Evolutionary conservation across 2,888 invertebrate species (phyloP).

Genomic region (Brenthis hecate): DNA sequence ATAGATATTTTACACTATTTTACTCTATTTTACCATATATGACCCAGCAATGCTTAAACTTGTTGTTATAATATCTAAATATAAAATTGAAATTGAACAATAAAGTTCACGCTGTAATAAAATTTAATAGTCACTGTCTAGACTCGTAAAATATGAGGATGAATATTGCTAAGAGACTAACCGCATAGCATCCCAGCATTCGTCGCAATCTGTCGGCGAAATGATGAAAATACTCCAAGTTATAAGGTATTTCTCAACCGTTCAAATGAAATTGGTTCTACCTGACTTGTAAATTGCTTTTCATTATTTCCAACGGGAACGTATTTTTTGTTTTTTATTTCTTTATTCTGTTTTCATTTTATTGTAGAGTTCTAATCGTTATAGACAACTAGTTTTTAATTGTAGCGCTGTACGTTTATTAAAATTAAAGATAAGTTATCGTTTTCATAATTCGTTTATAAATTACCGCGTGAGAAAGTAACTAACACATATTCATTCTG

Average conservation of each 20-base stretch:
- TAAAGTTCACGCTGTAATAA: conserved; percentile 8
- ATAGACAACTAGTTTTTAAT: too few relatives aligned
- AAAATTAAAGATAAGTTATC: too few relatives aligned
- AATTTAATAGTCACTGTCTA: conserved; percentile 35
- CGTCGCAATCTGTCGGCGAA: conserved; percentile 28
- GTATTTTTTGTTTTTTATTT: conserved; percentile 9
- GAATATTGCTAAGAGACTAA: conserved; percentile 28
- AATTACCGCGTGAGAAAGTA: too few relatives aligned
- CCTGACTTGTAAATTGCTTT: conserved; percentile 19
- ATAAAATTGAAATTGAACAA: not conserved
- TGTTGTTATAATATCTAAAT: not conserved
- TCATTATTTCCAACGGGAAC: conserved; percentile 13
- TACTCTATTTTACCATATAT: too few relatives aligned
- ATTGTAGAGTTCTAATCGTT: not conserved
- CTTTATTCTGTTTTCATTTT: not conserved
- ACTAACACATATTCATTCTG: too few relatives aligned
- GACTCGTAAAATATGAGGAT: conserved; percentile 36
- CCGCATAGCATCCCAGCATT: conserved; percentile 25
- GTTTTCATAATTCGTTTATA: too few relatives aligned
- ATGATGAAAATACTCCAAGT: conserved; percentile 25
- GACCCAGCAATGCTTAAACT: too few relatives aligned
- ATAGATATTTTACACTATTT: too few relatives aligned
- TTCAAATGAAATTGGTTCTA: conserved; percentile 21
- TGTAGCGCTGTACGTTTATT: too few relatives aligned
- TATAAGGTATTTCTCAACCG: conserved; percentile 15